Evolutionary conservation across 1,140 invertebrate genomes (phyloP), one percentile per base, ranked within the genome.

Genomic region (Neodiprion virginianus): DNA sequence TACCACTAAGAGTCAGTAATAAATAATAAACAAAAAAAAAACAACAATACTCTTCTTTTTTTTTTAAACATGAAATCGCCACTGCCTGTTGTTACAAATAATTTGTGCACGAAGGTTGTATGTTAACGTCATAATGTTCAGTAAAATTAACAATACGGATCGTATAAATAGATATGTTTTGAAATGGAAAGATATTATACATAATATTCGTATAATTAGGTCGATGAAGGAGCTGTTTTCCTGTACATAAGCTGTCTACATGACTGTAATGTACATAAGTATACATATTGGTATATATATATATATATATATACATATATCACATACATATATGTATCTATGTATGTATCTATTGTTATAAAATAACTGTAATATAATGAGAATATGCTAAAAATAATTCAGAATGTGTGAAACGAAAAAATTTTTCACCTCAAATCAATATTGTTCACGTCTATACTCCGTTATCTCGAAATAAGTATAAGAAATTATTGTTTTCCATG

Each of bases 81-180:
- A 83, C 82, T 83, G 82, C 82, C 81, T 81, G 72, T 5, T 75
- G 80, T 75, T 80, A 77, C 73, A 50, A 74, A 75, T 78, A 65
- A 72, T 75, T 78, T 75, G 72, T 67, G 7, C 72, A 76, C 61
- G 40, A 68, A 66, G 21, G 67, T 68, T 75, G 48, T 21, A 65
- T 61, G 28, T 53, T 21, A 53, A 14, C 61, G 40, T 76, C 49
- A 65, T 76, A 48, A 12, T 71, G n/a, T 69, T 47, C 53, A 48
- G 21, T 47, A 14, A 49, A 47, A 69, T 61, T 71, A 40, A 74
- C 68, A 66, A 76, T 71, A 71, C 53, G 77, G 71, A 68, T 76
- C 75, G 72, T 76, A 74, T 72, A 76, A 48, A 75, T 79, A 72
- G 76, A 74, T 79, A 79, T 72, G 68, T 72, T 77, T 67, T 40